Evolutionary conservation across 2,797 vertebrate species (phyloP), one percentile per base, ranked within the genome.

Genomic region (Silurus aristotelis): DNA sequence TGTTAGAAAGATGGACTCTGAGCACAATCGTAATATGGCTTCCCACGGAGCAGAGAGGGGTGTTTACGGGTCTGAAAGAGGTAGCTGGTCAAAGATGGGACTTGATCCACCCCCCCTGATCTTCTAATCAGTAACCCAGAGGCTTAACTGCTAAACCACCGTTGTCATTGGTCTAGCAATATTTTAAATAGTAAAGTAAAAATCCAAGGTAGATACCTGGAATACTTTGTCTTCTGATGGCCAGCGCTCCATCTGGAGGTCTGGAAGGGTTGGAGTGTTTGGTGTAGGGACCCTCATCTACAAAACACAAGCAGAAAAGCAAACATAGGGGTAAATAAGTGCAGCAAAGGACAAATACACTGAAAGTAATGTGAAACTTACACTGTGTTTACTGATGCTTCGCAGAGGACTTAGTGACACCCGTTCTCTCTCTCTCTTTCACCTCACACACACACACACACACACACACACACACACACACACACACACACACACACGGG

Each of bases 231-330:
- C 98, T 97, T 94, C 98, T 96, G 96, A 99, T 96, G 93, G 97
- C 97, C 95, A 99, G 95, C 81, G 97, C 95, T 94, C 98, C 97
- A 92, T 99, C 98, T 80, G 97, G 95, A 92, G 97, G 95, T 91
- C 96, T 96, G 87, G 96, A 95, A 92, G 97, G 97, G 91, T 95
- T 96, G 90, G 97, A 95, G 95, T 98, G 97, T 93, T 99, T 99
- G 89, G 96, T 96, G 93, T 99, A 99, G 89, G 98, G 98, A 93
- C 98, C 98, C 91, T 99, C 98, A 98, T 99, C 98, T 99, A 96
- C 91, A 96, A 94, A 92, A 95, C 90, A 96, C 90, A 87, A 52
- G 14, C 14, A 78, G 14, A 76, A 85, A 71, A 81, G 46, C 31
- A 61, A 66, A 7, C 38, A 66, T 10, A 81, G 60, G 73, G 14